These are phyloP conservation scores for Napeogenes inachia DNA, from an alignment of 2,888 invertebrate species.

Conservation along the genomic window DNA sequence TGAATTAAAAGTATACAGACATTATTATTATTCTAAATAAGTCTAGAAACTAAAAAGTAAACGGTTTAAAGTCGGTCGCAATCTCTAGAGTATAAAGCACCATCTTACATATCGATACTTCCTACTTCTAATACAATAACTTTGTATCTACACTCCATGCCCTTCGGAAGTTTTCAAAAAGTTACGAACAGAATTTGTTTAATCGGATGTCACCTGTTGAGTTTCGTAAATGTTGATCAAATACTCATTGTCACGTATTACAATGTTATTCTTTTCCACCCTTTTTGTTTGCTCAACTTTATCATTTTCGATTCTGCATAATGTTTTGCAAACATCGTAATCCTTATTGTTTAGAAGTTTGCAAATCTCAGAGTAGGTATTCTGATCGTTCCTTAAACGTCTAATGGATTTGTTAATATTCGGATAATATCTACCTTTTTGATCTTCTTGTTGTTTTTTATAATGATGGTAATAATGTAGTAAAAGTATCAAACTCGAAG, in stretches of 20 bases:
- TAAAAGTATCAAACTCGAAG: too few species aligned
- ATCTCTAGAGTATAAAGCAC: too few species aligned
- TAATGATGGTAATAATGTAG: too few species aligned
- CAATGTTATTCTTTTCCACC: slow-evolving; percentile 34
- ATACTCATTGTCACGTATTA: slow-evolving; percentile 43
- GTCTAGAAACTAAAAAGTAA: too few species aligned
- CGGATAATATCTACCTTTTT: too few species aligned
- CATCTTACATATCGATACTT: not conserved
- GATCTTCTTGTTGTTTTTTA: too few species aligned
- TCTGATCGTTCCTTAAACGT: not conserved
- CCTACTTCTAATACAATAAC: not conserved
- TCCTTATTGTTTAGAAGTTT: slow-evolving; percentile 11
- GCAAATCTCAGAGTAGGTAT: slow-evolving; percentile 1
- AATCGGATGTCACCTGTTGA: slow-evolving; percentile 48
- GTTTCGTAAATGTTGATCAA: slow-evolving; percentile 41
- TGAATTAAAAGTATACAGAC: too few species aligned
- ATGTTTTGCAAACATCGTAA: slow-evolving; percentile 17
- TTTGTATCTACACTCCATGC: not conserved
- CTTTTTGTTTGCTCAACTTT: slow-evolving; percentile 32
- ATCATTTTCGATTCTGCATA: slow-evolving; percentile 32
- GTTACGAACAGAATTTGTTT: slow-evolving; percentile 47
- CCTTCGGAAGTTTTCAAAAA: slow-evolving; percentile 23
- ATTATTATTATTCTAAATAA: too few species aligned
- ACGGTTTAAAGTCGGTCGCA: too few species aligned
- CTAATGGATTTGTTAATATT: too few species aligned